Base-by-base conservation (phyloP, 2,888 invertebrate genomes). In the Tenthredo livida region DNA sequence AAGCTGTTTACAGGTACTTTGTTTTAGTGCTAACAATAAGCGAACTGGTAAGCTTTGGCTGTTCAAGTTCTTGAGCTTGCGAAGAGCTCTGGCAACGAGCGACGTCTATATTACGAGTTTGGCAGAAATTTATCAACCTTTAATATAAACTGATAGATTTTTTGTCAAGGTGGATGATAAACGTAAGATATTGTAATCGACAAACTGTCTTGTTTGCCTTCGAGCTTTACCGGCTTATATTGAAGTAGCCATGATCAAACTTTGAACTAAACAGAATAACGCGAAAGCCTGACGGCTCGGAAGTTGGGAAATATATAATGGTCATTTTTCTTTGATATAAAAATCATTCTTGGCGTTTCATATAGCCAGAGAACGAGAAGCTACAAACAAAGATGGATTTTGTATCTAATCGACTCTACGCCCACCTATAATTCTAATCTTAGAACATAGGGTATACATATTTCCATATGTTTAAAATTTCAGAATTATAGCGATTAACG, bases 331-430 rank as follows among this genome's bases (percentile, higher is more conserved):
- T 67, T 67, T 33, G 67, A 67, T 33, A 67, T 25, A 17, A 29
- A 17, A 67, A 67, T 67, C 12, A 33, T 67, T 33, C 67, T 67
- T 67, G 33, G 40, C 10, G 5, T 73, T 73, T 73, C 21, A 9
- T 43, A 25, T 10, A n/a, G 40, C 40, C 21, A 40, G 15, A 21
- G 37, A 72, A 72, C 15, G 72, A 37, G 72, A 9, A n/a, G 43
- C 72, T 43, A 15, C n/a, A 73, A 73, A 73, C 72, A 73, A 73
- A 73, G 72, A 73, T 25, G 72, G 43, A 25, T 73, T 43, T 40
- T 43, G 43, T 15, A 5, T 43, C 40, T 73, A 73, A 67, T 67
- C 67, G 67, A 67, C 67, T 33, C 6, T 29, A 67, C 67, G 67
- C 67, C 67, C 67, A 67, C 67, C 25, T 33, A 29, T n/a, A n/a